Evolutionary conservation across 2,113 vertebrate genomes (phyloP), one percentile per base, ranked within the genome.

Genomic region (Anhinga anhinga): DNA sequence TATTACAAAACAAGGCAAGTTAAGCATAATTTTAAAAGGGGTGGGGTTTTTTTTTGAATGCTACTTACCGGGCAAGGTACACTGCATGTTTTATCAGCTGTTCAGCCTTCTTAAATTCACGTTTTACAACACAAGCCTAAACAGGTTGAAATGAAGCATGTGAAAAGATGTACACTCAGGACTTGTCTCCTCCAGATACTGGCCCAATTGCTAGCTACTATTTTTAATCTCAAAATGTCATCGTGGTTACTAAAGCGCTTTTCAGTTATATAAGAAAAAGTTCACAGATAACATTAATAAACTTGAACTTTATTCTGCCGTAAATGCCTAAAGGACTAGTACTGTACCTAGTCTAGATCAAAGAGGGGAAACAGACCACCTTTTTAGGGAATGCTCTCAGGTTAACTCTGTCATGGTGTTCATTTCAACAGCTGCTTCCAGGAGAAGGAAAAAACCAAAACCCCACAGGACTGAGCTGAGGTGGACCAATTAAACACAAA

Each of bases 41-140:
- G 15, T 15, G 11, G 11, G 2, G 3, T 52, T 81, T 65, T 73
- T 70, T 62, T 10, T 63, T 3, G n/a, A 36, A 36, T 7, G 71
- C 27, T 40, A 78, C 98, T 98, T 97, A 99, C 99, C 99, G 98
- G 89, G 99, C 99, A 95, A 99, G 98, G 98, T 99, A 99, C 53
- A 99, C 99, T 2, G 99, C 99, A 12, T 99, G 99, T 97, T 99
- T 99, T 94, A 99, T 99, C 98, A 99, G 98, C 97, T 99, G 99
- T 71, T 99, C 99, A 40, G 99, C 99, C 98, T 99, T 99, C 96
- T 99, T 99, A 97, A 99, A 99, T 96, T 99, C 99, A 69, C 99
- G 98, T 96, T 99, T 99, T 94, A 99, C 99, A 82, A 99, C 99
- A 53, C 99, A 99, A 92, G 99, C 99, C 99, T 99, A 97, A 82